Evolutionary conservation across 2,888 invertebrate genomes (phyloP), one percentile per base, ranked within the genome.

Genomic region (Drosophila borborema): DNA sequence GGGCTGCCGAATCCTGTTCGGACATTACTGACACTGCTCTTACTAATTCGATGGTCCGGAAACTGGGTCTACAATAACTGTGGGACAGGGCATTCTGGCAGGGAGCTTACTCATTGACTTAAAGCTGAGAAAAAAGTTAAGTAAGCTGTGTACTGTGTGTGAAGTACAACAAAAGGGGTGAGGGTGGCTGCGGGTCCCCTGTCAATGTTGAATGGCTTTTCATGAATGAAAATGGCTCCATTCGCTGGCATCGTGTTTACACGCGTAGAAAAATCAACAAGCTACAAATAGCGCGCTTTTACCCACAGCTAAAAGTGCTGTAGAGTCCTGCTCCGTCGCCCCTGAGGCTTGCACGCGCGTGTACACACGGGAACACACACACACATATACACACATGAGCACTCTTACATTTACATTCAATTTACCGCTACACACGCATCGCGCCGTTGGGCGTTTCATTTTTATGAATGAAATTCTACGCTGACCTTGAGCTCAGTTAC

Each of bases 381-480:
- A 41, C 43, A 45, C 59, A 55, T 36, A 40, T 38, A 31, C n/a
- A 16, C 18, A 31, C n/a, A 41, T 28, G 45, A 23, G 40, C 48
- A 48, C 46, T 40, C 45, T 5, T 38, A 67, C 66, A 63, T 38
- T 62, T 48, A 73, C 62, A 74, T 68, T 59, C 68, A 73, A 46
- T 69, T 77, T 77, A 59, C 79, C 67, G 71, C 59, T 56, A 64
- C 28, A 67, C 65, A 71, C 62, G 69, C 72, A 64, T 51, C 60
- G 55, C 68, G 60, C 74, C 68, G 55, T 69, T 59, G 77, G 80
- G 71, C 69, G 72, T 80, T 74, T 64, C 66, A 69, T 41, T 88
- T 89, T 90, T 90, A 90, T 90, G 91, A 90, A 90, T 90, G 91
- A 90, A 90, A 90, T 86, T 89, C 69, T 86, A 85, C 81, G 82